These are phyloP conservation scores for Scelioninae gen. 2 DNA, from an alignment of 2,888 invertebrate species.

Conservation along the genomic window DNA sequence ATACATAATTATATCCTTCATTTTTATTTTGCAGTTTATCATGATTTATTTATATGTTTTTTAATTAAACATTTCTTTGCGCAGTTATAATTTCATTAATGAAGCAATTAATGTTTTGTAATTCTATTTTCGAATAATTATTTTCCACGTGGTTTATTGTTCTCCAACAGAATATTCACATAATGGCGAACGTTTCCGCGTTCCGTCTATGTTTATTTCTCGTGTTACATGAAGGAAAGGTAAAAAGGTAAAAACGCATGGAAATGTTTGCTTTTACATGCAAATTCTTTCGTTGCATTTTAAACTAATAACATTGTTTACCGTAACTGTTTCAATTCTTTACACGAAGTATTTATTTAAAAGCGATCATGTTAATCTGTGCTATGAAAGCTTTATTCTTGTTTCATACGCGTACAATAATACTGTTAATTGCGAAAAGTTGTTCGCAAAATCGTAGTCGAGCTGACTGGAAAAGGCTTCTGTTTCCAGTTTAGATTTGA, in stretches of 20 bases:
- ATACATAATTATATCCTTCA: no score
- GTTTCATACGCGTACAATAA: no score
- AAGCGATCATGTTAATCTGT: neutral
- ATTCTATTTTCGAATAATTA: slow-evolving; percentile 44
- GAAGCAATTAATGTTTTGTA: slow-evolving; percentile 31
- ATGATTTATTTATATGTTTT: neutral
- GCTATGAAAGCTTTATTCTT: no score
- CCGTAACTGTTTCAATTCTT: slow-evolving; percentile 19
- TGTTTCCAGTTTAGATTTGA: no score
- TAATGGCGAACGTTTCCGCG: slow-evolving; percentile 56
- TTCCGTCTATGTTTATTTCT: slow-evolving; percentile 55
- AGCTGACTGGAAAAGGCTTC: no score
- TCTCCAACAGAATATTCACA: slow-evolving; percentile 53
- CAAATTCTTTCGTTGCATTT: slow-evolving; percentile 38
- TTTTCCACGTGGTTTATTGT: slow-evolving; percentile 48
- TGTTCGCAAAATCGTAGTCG: no score
- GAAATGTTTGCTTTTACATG: slow-evolving; percentile 45
- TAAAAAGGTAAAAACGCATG: slow-evolving; percentile 49
- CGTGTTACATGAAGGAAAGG: slow-evolving; percentile 49
- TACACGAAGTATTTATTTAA: slow-evolving; percentile 5
- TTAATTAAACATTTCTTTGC: neutral
- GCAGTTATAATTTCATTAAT: slow-evolving; percentile 18
- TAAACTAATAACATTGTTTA: slow-evolving; percentile 37
- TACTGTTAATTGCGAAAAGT: no score
- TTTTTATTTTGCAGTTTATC: no score